Percentiles rank a stretch among this genome's conserved stretches.
Conservation (phyloP, 2,113 vertebrate genomes). For the Platysternon megacephalum region DNA sequence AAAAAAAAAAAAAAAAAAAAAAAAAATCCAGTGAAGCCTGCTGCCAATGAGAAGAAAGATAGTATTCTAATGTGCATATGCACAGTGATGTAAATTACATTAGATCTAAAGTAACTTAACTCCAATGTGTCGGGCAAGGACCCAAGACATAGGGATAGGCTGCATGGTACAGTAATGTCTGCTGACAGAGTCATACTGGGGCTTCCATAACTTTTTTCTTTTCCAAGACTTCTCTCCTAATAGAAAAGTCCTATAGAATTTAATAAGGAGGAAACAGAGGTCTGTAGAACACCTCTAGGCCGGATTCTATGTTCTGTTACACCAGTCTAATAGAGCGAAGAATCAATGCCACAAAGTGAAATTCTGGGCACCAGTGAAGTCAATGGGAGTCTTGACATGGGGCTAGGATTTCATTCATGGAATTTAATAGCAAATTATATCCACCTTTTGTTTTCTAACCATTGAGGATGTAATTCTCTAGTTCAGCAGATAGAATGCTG, state of each 20-base stretch:
- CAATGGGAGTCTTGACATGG: not conserved
- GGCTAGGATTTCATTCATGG: not conserved
- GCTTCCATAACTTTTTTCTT: not conserved
- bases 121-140: not conserved
- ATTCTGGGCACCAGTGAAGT: not conserved
- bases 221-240: not conserved
- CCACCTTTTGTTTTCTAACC: not conserved
- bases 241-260: not conserved
- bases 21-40: not conserved
- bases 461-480: not conserved
- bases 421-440: not conserved
- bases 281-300: not conserved
- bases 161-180: not conserved
- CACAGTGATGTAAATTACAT: not conserved
- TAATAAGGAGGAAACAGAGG: not conserved
- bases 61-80: not conserved
- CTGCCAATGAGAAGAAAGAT: constrained; percentile 17
- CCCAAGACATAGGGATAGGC: not conserved
- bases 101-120: constrained; percentile 18
- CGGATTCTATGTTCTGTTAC: not conserved
- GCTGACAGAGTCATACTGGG: not conserved
- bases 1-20: not conserved
- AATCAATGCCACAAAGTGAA: not conserved
- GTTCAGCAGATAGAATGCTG: not conserved
- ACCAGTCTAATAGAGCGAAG: not conserved